Base-by-base conservation (phyloP, 2,113 vertebrate species). In the Pionites leucogaster region DNA sequence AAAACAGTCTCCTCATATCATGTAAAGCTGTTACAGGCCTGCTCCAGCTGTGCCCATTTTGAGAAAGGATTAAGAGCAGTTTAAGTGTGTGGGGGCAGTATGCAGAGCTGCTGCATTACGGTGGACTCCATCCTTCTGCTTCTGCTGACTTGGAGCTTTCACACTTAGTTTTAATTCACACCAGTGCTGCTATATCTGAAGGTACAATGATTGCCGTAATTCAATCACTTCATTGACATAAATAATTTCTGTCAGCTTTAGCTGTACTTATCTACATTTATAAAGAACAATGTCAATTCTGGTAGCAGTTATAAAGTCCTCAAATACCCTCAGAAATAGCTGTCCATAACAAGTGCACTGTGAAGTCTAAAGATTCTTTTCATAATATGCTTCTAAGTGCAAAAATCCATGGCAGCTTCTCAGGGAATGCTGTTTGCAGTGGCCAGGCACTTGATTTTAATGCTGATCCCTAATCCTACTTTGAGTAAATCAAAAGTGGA, bases 381-480 rank as follows among this genome's bases (percentile, higher is more conserved):
- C 72, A 86, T 42, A 91, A 86, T 63, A 59, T 11, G 2, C 8
- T 92, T 97, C 86, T 92, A 87, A 88, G 60, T 47, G 1, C 72
- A 91, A 78, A 82, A 76, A 92, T 22, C 22, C 33, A 52, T 13
- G 18, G 52, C 44, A 71, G n/a, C 23, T 44, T 86, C 88, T 70
- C 35, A 81, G n/a, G 31, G 46, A 81, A 63, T 83, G 46, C 46
- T 71, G 42, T 63, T 83, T 55, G 50, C 86, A 92, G 47, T 28
- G 65, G n/a, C 8, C 57, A 84, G 64, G 33, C 19, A 52, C 57
- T 72, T 93, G 10, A n/a, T 88, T 86, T 90, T 81, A 39, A 72
- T 85, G 22, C 77, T 87, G 77, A 79, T 87, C 62, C 62, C n/a
- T 85, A 89, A 85, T 94, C 41, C 83, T 89, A 62, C 52, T 83